Evolutionary conservation across 1,140 invertebrate species (phyloP).

Genomic region (Drosophila repleta): DNA sequence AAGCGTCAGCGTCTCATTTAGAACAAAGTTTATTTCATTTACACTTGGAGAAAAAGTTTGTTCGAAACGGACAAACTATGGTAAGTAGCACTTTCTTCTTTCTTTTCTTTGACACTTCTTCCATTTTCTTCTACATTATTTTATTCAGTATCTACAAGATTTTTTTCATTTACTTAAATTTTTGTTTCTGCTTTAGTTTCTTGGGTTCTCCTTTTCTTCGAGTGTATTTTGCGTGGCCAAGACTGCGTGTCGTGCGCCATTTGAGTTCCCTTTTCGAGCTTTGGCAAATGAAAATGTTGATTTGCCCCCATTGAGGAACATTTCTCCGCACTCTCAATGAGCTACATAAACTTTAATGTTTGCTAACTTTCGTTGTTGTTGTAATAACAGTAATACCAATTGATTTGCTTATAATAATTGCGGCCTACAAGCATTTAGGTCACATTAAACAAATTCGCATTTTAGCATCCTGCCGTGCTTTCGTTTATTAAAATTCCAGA

Average conservation of each 20-base stretch:
- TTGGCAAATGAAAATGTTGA: slow-evolving; percentile 65
- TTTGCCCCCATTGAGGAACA: slow-evolving; percentile 44
- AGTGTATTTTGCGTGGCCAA: slow-evolving; percentile 19
- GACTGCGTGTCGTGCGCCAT: slow-evolving; percentile 43
- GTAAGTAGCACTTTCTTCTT: too few relatives aligned
- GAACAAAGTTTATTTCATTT: slow-evolving; percentile 58
- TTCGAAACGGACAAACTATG: background rate
- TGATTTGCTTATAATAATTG: slow-evolving; percentile 49
- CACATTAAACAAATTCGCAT: background rate
- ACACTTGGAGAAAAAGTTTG: slow-evolving; percentile 18
- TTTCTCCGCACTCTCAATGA: slow-evolving; percentile 45
- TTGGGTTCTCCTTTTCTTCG: background rate
- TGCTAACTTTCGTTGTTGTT: slow-evolving; percentile 30
- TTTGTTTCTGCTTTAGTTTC: background rate
- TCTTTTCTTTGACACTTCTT: too few relatives aligned
- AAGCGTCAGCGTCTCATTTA: slow-evolving; percentile 17
- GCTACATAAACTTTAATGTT: slow-evolving; percentile 47
- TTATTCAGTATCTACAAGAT: too few relatives aligned
- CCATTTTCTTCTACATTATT: too few relatives aligned
- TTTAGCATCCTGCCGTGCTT: background rate
- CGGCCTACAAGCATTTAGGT: slow-evolving; percentile 3
- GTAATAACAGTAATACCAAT: slow-evolving; percentile 46
- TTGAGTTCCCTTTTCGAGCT: slow-evolving; percentile 29
- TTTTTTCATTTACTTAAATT: too few relatives aligned
- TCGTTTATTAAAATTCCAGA: background rate